Conservation (phyloP, 2,888 invertebrate genomes). For the Hypolimnas misippus region DNA sequence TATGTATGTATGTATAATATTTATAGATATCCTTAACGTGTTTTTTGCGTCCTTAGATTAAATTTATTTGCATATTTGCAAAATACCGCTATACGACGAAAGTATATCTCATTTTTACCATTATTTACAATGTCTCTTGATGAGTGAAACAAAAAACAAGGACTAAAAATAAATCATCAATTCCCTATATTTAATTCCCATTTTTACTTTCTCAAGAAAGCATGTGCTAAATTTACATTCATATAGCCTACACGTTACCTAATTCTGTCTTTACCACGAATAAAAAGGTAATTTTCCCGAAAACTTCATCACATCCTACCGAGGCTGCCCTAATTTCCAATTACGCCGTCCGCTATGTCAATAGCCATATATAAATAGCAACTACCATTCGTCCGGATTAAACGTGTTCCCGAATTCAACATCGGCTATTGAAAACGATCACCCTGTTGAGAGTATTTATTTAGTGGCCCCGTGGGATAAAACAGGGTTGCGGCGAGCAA, state of each 20-base stretch:
- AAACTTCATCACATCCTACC: constrained; percentile 24
- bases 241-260: not conserved
- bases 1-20: no score
- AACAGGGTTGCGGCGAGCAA: constrained; percentile 58
- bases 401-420: constrained; percentile 54
- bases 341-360: constrained; percentile 33
- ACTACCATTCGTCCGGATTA: constrained; percentile 40
- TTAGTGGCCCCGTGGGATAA: constrained; percentile 63
- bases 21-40: no score
- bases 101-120: no score
- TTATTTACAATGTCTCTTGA: no score
- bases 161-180: no score
- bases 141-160: no score
- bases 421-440: constrained; percentile 61
- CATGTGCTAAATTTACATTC: not conserved
- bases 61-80: no score
- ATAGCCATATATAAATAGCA: constrained; percentile 28
- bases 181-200: not conserved
- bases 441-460: constrained; percentile 60
- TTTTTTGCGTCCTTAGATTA: no score
- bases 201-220: not conserved
- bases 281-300: constrained; percentile 24
- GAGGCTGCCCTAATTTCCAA: constrained; percentile 37
- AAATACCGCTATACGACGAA: no score
- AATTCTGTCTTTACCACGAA: not conserved